phyloP scores from a whole-genome alignment of 1,140 invertebrate species.

The Drosophila ogumai region DNA sequence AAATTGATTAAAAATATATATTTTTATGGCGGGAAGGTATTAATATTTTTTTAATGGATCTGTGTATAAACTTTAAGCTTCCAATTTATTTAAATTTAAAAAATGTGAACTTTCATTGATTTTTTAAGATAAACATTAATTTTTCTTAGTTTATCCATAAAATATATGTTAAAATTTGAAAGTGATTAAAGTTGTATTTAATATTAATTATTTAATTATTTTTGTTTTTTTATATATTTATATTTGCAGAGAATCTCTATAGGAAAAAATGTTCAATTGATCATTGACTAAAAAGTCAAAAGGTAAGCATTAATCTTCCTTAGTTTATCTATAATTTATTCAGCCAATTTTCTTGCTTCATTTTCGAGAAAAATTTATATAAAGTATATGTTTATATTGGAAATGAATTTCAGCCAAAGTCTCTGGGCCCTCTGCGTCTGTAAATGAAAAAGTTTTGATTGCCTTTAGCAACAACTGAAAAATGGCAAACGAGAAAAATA shows the following conservation, averaged over 20 bases:
- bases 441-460: conserved; percentile 66
- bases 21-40: not conserved
- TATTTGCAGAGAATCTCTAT: too few relatives aligned
- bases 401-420: conserved; percentile 32
- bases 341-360: conserved; percentile 5
- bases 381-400: conserved; percentile 28
- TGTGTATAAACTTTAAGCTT: not conserved
- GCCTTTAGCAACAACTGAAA: conserved; percentile 54
- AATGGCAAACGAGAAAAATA: conserved; percentile 46
- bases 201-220: too few relatives aligned
- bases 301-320: not conserved
- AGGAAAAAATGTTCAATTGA: too few relatives aligned
- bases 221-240: too few relatives aligned
- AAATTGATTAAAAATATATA: not conserved
- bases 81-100: not conserved
- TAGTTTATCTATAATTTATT: conserved; percentile 6
- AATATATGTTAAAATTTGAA: too few relatives aligned
- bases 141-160: too few relatives aligned
- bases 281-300: not conserved
- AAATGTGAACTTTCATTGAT: too few relatives aligned
- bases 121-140: too few relatives aligned
- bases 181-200: too few relatives aligned
- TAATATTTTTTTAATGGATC: not conserved
- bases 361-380: not conserved
- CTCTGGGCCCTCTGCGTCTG: conserved; percentile 6